phyloP scores from a whole-genome alignment of 1,140 invertebrate species.

The Choristoneura fumiferana region DNA sequence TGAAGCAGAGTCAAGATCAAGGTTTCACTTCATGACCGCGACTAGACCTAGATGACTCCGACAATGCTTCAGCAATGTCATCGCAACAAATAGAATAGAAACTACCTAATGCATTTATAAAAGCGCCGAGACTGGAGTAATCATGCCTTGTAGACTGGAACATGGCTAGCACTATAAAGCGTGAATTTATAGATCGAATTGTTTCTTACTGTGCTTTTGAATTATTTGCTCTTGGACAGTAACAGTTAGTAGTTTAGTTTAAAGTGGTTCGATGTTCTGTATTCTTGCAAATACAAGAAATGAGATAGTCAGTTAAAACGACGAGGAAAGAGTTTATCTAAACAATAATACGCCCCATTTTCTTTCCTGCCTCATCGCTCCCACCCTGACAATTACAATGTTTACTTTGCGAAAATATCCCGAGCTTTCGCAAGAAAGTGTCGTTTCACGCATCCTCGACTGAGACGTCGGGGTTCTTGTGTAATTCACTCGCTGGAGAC shows the following conservation, averaged over 20 bases:
- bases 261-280: too few species aligned
- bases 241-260: too few species aligned
- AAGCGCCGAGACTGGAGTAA: constrained; percentile 10
- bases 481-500: constrained; percentile 27
- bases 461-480: constrained; percentile 25
- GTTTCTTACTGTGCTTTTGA: too few species aligned
- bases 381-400: neutral
- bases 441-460: constrained; percentile 11
- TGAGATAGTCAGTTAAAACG: too few species aligned
- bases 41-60: neutral
- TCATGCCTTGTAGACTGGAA: constrained; percentile 5
- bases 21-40: neutral
- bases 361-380: neutral
- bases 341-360: neutral
- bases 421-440: constrained; percentile 4
- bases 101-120: constrained; percentile 28
- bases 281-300: too few species aligned
- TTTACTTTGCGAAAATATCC: constrained; percentile 10
- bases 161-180: too few species aligned
- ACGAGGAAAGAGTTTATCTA: too few species aligned
- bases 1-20: neutral
- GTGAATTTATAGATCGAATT: too few species aligned
- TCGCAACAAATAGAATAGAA: constrained; percentile 9
- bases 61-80: neutral
- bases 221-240: too few species aligned